Evolutionary conservation across 2,797 vertebrate genomes (phyloP).

Genomic region (Acropternis orthonyx): DNA sequence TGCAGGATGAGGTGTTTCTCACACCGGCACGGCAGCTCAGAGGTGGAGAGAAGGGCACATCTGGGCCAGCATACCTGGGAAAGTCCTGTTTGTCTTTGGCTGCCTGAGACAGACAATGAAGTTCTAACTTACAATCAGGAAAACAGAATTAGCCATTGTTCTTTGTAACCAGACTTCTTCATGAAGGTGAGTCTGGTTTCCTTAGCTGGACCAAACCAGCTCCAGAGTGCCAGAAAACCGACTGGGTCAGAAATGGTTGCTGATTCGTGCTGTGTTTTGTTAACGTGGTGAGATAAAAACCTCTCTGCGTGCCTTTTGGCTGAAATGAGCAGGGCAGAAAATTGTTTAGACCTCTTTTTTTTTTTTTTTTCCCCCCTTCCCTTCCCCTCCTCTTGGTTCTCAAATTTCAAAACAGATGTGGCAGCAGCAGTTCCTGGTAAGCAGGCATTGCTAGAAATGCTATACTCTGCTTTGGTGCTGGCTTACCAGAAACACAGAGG

Average conservation of each 20-base stretch:
- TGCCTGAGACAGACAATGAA: neutral
- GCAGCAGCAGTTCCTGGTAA: neutral
- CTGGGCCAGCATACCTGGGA: neutral
- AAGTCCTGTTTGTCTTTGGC: neutral
- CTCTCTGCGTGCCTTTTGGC: neutral
- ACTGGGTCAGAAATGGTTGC: neutral
- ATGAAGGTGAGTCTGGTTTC: neutral
- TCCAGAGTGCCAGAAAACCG: neutral
- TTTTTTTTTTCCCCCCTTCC: too few species aligned
- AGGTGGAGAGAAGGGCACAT: neutral
- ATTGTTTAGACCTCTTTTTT: neutral
- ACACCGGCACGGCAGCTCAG: neutral
- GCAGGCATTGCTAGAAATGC: neutral
- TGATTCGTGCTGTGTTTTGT: neutral
- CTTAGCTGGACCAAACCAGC: neutral
- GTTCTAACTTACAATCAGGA: neutral
- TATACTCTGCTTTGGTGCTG: neutral
- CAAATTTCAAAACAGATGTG: constrained; percentile 23
- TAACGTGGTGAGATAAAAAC: neutral
- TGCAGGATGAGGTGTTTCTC: neutral
- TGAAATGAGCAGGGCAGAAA: neutral
- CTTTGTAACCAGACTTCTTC: neutral
- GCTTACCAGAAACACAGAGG: neutral
- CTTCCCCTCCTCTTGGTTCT: neutral
- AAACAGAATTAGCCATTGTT: neutral